Base-by-base conservation (phyloP, 2,888 invertebrate species). In the Tenodera sinensis region DNA sequence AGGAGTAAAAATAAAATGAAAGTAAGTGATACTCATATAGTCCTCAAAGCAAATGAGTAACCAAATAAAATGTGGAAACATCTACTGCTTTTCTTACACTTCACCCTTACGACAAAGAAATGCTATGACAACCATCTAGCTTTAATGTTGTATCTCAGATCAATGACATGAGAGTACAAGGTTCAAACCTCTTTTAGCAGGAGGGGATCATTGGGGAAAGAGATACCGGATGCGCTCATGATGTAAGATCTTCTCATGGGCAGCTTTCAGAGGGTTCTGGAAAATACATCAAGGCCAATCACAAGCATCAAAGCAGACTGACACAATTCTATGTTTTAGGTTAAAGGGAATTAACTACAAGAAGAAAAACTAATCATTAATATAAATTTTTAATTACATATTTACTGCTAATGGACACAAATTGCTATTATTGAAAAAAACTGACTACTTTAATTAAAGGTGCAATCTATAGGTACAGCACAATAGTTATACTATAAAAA, bases 251-350 rank as follows among this genome's bases (percentile, higher is more conserved):
- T 42, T 89, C 89, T 84, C 87, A 54, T 84, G 87, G 83, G 86
- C 84, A 82, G 89, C 86, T 82, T 90, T 88, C 88, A 89, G 86
- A 47, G 90, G 89, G 86, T 87, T 90, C 90, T 90, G 90, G 86
- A 90, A 90, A 42, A 89, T 89, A 87, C 30, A 87, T 81, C 87
- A 87, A 87, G 87, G 87, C 30, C 87, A 87, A 81, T 82, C 30
- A 88, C 42, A 42, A 82, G 86, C 83, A 89, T 71, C 54, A 71
- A 71, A 71, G 54, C 54, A 20, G 54, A 71, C 54, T 71, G 54
- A 71, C 20, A 71, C 20, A 71, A 71, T 71, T 71, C 54, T 71
- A 15, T 71, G 3, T 71, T 71, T 20, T 71, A 20, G 54, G 20
- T 71, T 71, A 4, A 42, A 20, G 15, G 54, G 20, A 71, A 20